A percentile compares a stretch with the other conserved stretches of the same genome.
phyloP scores from a whole-genome alignment of 2,888 invertebrate genomes.

The Fissipunctia ypsillon region DNA sequence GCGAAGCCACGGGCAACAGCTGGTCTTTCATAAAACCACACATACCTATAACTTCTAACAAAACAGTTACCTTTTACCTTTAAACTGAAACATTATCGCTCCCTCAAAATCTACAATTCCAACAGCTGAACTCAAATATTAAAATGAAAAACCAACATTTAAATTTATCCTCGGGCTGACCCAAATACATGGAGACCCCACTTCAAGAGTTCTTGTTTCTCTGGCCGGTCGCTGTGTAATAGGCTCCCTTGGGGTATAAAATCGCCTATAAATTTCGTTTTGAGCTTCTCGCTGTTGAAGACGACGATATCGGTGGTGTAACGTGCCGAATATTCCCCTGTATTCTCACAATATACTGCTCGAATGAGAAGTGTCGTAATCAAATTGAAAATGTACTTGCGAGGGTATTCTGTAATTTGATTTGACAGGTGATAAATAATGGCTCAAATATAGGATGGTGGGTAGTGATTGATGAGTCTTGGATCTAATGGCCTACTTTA shows the following conservation, averaged over 20 bases:
- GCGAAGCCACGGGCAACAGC: too few species aligned
- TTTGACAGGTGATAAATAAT: conserved; percentile 50
- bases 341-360: conserved; percentile 54
- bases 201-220: conserved; percentile 63
- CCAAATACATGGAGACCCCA: conserved; percentile 60
- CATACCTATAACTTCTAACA: conserved; percentile 4
- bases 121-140: conserved; percentile 60
- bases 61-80: conserved; percentile 15
- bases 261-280: conserved; percentile 84
- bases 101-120: conserved; percentile 47
- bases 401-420: conserved; percentile 41
- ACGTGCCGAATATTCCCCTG: conserved; percentile 65
- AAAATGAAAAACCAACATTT: conserved; percentile 66
- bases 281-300: conserved; percentile 70
- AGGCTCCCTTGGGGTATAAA: conserved; percentile 84
- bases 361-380: conserved; percentile 53
- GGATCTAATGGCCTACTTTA: conserved; percentile 38
- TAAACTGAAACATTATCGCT: conserved; percentile 25
- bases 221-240: conserved; percentile 75
- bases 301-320: conserved; percentile 68
- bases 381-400: conserved; percentile 46
- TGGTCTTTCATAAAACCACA: neutral
- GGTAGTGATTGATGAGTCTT: conserved; percentile 45
- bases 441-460: conserved; percentile 25
- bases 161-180: conserved; percentile 64